Percentiles rank a stretch among this genome's conserved stretches.
These are phyloP conservation scores for Pica pica DNA, from an alignment of 2,113 vertebrate species.

Conservation along the genomic window DNA sequence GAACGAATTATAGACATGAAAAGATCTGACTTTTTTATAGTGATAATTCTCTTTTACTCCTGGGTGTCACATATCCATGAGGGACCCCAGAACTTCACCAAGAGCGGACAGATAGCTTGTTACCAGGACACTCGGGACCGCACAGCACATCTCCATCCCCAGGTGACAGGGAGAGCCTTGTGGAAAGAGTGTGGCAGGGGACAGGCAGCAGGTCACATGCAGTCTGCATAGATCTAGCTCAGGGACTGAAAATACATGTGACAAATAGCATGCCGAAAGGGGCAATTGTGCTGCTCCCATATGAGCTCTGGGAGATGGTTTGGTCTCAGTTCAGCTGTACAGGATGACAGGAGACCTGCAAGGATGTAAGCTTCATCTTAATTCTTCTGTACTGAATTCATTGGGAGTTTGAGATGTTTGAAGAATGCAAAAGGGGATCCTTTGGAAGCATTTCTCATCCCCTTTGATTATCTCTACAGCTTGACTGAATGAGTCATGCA, in stretches of 20 bases:
- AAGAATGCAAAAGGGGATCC: neutral
- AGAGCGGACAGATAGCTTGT: neutral
- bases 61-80: neutral
- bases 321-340: neutral
- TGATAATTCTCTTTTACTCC: slow-evolving; percentile 35
- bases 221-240: neutral
- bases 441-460: neutral
- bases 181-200: neutral
- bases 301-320: neutral
- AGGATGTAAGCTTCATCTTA: neutral
- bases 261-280: neutral
- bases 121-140: neutral
- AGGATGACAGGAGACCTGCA: neutral
- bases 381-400: neutral
- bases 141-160: neutral
- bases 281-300: neutral
- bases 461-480: neutral
- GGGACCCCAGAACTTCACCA: neutral
- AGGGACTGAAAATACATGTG: neutral
- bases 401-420: neutral
- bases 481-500: neutral
- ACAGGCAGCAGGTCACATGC: neutral
- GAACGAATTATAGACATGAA: slow-evolving; percentile 4
- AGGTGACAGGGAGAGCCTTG: neutral
- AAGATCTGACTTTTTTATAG: slow-evolving; percentile 22